Evolutionary conservation across 2,888 invertebrate species (phyloP).

Genomic region (Perithous albicinctus): DNA sequence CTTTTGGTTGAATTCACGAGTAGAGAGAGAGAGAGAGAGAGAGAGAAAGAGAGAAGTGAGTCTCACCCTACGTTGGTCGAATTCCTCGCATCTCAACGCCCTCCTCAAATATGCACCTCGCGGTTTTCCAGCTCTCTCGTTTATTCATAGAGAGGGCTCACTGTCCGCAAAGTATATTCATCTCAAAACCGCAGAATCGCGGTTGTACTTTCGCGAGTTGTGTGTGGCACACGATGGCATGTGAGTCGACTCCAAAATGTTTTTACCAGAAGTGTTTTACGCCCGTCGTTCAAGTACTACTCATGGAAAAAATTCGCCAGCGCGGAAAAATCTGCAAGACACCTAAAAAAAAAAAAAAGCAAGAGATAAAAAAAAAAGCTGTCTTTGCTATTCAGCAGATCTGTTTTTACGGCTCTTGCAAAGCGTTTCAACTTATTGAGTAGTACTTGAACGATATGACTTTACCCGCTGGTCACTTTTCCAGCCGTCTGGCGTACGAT

Average conservation of each 20-base stretch:
- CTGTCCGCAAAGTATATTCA: constrained; percentile 66
- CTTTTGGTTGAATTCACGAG: constrained; percentile 39
- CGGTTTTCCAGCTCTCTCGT: constrained; percentile 65
- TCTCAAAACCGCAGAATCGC: constrained; percentile 61
- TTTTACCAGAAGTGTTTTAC: constrained; percentile 38
- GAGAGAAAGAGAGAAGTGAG: constrained; percentile 14
- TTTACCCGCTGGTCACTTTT: constrained; percentile 34
- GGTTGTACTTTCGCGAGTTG: constrained; percentile 62
- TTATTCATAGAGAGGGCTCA: constrained; percentile 55
- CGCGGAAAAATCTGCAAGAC: constrained; percentile 36
- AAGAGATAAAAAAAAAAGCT: not conserved
- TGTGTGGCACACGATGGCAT: constrained; percentile 5
- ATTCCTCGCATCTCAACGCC: constrained; percentile 66
- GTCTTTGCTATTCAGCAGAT: constrained; percentile 41
- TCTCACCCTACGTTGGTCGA: constrained; percentile 33
- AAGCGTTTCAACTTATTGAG: constrained; percentile 51
- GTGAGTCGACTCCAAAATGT: constrained; percentile 40
- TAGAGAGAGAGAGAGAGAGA: constrained; percentile 30
- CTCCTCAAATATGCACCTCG: constrained; percentile 69
- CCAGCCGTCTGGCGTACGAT: not conserved
- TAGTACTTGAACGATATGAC: constrained; percentile 47
- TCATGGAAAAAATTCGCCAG: constrained; percentile 47
- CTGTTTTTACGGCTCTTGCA: constrained; percentile 42
- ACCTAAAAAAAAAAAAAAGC: not conserved
- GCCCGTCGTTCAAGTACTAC: not conserved